Evolutionary conservation across 2,888 invertebrate species (phyloP).

Genomic region (Drosophila percnosoma): DNA sequence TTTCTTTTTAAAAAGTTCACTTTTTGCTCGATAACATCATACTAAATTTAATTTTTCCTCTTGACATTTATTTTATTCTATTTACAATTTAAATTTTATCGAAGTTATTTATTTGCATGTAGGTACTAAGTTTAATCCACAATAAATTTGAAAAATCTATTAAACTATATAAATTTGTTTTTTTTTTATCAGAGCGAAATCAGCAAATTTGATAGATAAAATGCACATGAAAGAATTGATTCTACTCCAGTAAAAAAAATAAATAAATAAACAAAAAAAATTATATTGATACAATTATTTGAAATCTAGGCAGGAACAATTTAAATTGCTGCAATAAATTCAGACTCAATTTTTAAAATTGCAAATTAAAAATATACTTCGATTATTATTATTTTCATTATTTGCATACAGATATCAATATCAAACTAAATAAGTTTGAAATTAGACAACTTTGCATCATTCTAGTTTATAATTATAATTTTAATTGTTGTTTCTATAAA

Average conservation of each 20-base stretch:
- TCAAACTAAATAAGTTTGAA: background rate
- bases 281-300: background rate
- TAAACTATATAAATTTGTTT: background rate
- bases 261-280: background rate
- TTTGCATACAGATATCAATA: background rate
- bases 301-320: background rate
- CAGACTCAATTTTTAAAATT: background rate
- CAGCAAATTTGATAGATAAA: background rate
- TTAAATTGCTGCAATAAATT: background rate
- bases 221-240: background rate
- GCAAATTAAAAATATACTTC: background rate
- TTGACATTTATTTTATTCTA: background rate
- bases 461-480: background rate
- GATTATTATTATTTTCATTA: background rate
- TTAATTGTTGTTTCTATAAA: background rate
- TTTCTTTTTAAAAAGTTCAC: conserved; percentile 6
- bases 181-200: background rate
- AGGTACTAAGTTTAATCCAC: no score
- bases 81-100: background rate
- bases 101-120: background rate
- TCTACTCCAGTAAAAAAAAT: background rate
- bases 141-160: background rate
- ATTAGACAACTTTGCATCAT: background rate
- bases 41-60: no score
- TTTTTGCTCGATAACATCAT: background rate